Conservation (phyloP, 2,797 vertebrate genomes). For the Paguma larvata region DNA sequence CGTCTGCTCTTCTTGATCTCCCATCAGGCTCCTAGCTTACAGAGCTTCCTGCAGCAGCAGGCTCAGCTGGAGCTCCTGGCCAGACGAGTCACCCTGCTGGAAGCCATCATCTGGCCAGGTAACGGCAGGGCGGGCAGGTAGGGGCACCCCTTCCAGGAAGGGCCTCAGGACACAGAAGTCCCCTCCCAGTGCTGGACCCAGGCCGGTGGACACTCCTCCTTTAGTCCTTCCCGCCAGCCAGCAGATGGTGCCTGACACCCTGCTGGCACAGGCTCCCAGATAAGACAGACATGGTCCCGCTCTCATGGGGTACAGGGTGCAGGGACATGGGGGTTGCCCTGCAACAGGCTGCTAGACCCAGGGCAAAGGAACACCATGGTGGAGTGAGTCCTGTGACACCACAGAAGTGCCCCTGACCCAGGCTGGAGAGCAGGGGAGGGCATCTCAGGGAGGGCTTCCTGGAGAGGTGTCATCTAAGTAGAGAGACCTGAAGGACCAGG, state of each 20-base stretch:
- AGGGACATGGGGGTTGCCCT: neutral
- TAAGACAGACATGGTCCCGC: neutral
- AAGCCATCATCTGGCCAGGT: slow-evolving; percentile 99
- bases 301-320: neutral
- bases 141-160: slow-evolving; percentile 69
- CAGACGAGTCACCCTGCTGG: slow-evolving; percentile 99
- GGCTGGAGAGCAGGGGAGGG: neutral
- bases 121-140: slow-evolving; percentile 88
- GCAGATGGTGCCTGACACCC: neutral
- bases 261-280: neutral
- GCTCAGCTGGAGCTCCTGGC: slow-evolving; percentile 99
- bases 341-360: neutral
- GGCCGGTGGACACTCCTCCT: neutral
- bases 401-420: neutral
- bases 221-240: neutral
- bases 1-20: slow-evolving; percentile 95
- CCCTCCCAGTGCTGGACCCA: neutral
- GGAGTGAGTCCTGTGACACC: neutral
- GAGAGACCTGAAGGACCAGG: neutral
- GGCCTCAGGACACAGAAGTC: slow-evolving; percentile 46
- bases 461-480: neutral
- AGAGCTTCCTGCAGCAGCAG: slow-evolving; percentile 97
- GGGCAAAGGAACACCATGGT: neutral
- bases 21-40: slow-evolving; percentile 98
- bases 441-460: neutral